Evolutionary conservation across 1,140 invertebrate species (phyloP).

Genomic region (Nixonia krombeini): DNA sequence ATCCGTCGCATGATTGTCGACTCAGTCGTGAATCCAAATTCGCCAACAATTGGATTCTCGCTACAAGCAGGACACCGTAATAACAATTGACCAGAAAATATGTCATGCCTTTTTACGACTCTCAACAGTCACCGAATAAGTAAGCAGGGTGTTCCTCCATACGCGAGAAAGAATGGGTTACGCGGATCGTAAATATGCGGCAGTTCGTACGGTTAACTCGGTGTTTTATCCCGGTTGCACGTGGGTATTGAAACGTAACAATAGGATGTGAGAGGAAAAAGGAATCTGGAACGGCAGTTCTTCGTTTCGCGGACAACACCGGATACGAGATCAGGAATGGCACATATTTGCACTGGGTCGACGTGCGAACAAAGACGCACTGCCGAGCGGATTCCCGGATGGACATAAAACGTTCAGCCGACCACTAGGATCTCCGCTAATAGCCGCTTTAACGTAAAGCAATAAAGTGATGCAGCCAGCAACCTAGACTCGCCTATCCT

Average conservation of each 20-base stretch:
- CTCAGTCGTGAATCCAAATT: too few species aligned
- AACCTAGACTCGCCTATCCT: slow-evolving; percentile 38
- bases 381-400: slow-evolving; percentile 29
- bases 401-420: slow-evolving; percentile 40
- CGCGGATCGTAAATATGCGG: slow-evolving; percentile 20
- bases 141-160: too few species aligned
- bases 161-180: too few species aligned
- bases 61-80: too few species aligned
- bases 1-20: too few species aligned
- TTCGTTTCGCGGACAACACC: neutral
- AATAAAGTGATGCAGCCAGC: slow-evolving; percentile 34
- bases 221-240: slow-evolving; percentile 71
- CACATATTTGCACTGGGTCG: slow-evolving; percentile 47
- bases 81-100: too few species aligned
- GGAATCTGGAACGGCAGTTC: neutral
- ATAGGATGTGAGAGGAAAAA: slow-evolving; percentile 9
- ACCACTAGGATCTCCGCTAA: slow-evolving; percentile 21
- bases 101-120: too few species aligned
- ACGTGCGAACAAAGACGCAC: slow-evolving; percentile 43
- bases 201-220: slow-evolving; percentile 24
- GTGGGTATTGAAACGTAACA: slow-evolving; percentile 25
- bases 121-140: too few species aligned
- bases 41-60: too few species aligned
- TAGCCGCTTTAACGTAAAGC: slow-evolving; percentile 41
- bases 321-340: slow-evolving; percentile 35